Evolutionary conservation across 1,140 invertebrate genomes (phyloP), one percentile per base, ranked within the genome.

Genomic region (Dryas iulia): DNA sequence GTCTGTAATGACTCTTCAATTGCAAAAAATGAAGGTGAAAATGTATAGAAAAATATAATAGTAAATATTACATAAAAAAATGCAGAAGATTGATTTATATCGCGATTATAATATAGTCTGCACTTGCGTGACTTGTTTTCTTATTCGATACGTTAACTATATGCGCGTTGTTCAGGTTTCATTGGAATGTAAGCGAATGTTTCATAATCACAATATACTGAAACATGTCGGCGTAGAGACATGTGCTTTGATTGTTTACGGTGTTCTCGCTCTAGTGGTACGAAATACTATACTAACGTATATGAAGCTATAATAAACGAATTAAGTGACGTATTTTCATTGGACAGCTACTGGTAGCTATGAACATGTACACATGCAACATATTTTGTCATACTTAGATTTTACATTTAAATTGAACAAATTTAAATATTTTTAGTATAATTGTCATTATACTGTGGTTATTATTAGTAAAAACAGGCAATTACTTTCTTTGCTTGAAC

Each of bases 171-270:
- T 69, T 59, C 66, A 67, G 66, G 31, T 63, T 71, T 60, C 66
- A 56, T 59, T 56, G 60, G 65, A 70, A 71, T 72, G 47, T 72
- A 68, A 47, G 21, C 67, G 33, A 59, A 60, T 71, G 66, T 78
- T 79, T 80, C 73, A 76, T 81, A 77, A 78, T 72, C 69, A 67
- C 75, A 77, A 76, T 62, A 73, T 56, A 72, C 12, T 31, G 66
- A 71, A 77, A 63, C 30, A 79, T 81, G 77, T 67, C 58, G 60
- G 68, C 63, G 62, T 61, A 63, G 64, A 66, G 72, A 77, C 75
- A 88, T 89, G 86, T 89, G 86, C 78, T 87, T 89, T 77, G 83
- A 89, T 74, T 86, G 86, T 68, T 76, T 86, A 74, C 81, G 81
- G 70, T 79, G 28, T 63, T 71, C 58, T 21, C 7, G 39, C 39